Evolutionary conservation across 2,113 vertebrate species (phyloP), one percentile per base, ranked within the genome.

Genomic region (Australoheros scitulus): DNA sequence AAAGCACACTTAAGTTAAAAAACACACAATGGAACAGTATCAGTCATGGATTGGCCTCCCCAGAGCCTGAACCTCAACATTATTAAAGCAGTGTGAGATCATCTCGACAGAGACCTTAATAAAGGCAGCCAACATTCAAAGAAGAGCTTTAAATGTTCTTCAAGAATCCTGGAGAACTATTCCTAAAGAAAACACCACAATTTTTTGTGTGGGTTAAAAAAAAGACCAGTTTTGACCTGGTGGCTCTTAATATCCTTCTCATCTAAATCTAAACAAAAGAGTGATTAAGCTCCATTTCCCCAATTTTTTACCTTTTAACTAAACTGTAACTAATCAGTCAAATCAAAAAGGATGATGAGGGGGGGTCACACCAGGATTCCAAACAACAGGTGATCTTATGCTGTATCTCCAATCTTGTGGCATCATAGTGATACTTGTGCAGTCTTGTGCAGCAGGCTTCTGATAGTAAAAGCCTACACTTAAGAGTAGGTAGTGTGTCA

Each of bases 401-500:
- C 1, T 34, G 7, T 26, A 24, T 47, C 63, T 11, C 34, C 34
- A 36, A n/a, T 68, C 60, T 26, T 22, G 15, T 72, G 11, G 20
- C 13, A 22, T 56, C 26, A 74, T 70, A 32, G 61, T 65, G 58
- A 59, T 22, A 38, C 18, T 24, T 68, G 26, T 79, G 18, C 29
- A 63, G 50, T 76, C 29, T 0, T 34, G 61, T 52, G 26, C 34
- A 57, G 7, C 70, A 80, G 24, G 3, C 20, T n/a, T 17, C 50
- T 79, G 79, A 43, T 57, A 41, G 26, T 79, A 55, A 77, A 77
- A 78, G 34, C 65, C 57, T 22, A 6, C 52, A 50, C 63, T 56
- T 11, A 20, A 17, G 14, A 47, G 32, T 58, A 61, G n/a, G n/a
- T 18, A 65, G 74, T 82, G 41, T 80, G 74, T 83, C 24, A 29